phyloP scores from a whole-genome alignment of 2,888 invertebrate species.

The Pelosia muscerda region DNA sequence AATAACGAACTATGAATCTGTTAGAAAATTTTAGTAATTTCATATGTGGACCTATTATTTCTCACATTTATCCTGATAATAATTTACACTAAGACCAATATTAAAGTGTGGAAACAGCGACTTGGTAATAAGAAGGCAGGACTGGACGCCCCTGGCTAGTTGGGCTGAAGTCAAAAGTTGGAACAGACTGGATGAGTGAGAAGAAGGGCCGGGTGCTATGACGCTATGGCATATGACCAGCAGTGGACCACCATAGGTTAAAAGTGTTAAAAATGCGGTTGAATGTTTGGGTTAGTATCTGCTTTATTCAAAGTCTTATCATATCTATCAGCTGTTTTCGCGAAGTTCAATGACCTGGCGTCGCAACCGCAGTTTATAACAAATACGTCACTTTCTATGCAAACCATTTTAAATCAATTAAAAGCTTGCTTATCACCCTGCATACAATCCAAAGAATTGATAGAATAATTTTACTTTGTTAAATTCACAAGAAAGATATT shows the following conservation, averaged over 20 bases:
- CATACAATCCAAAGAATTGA: neutral
- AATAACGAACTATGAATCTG: too few species aligned
- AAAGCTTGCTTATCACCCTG: neutral
- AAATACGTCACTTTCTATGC: neutral
- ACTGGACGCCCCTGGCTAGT: neutral
- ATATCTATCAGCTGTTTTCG: constrained; percentile 12
- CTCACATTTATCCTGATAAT: too few species aligned
- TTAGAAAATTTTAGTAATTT: too few species aligned
- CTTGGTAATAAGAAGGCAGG: neutral
- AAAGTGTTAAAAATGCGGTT: neutral
- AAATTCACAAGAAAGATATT: constrained; percentile 54
- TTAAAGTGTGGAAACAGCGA: neutral
- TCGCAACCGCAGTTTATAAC: neutral
- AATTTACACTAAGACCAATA: neutral
- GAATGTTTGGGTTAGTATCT: constrained; percentile 1
- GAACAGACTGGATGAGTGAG: neutral
- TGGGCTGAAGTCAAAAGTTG: too few species aligned
- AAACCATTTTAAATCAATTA: neutral
- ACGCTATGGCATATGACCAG: neutral
- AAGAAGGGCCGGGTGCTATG: too few species aligned
- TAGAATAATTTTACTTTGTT: constrained; percentile 20
- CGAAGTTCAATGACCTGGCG: constrained; percentile 2
- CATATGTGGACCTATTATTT: too few species aligned
- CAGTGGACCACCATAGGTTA: neutral
- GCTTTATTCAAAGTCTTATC: neutral